Conservation (phyloP, 1,140 invertebrate genomes). For the Lepidostoma basale region DNA sequence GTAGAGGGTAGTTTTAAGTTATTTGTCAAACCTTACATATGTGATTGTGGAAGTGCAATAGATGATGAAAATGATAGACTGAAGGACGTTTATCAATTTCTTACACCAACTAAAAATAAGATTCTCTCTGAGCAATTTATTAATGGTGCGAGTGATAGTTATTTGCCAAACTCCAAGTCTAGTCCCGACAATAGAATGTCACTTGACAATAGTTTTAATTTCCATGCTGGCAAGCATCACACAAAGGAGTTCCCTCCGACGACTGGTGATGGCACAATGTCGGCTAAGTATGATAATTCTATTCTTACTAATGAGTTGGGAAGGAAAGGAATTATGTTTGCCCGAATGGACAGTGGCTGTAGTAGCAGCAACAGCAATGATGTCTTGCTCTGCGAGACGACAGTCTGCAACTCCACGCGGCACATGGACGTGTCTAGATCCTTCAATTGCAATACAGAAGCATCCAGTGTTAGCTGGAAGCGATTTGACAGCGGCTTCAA, state of each 20-base stretch:
- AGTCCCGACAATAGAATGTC: slow-evolving; percentile 56
- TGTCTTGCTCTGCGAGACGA: slow-evolving; percentile 32
- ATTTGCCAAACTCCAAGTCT: slow-evolving; percentile 4
- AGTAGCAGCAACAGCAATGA: slow-evolving; percentile 47
- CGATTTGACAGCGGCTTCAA: slow-evolving; percentile 59
- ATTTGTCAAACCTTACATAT: slow-evolving; percentile 10
- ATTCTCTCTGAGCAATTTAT: not conserved
- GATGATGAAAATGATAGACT: slow-evolving; percentile 28
- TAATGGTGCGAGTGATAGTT: not conserved
- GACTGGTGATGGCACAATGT: no score
- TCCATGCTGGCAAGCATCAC: slow-evolving; percentile 26
- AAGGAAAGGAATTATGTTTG: slow-evolving; percentile 46
- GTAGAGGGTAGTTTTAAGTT: not conserved
- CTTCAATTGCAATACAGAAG: slow-evolving; percentile 34
- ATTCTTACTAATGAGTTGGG: no score
- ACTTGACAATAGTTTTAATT: slow-evolving; percentile 56
- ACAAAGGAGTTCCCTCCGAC: slow-evolving; percentile 5
- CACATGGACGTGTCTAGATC: slow-evolving; percentile 51
- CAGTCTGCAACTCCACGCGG: slow-evolving; percentile 53
- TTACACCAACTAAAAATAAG: slow-evolving; percentile 40
- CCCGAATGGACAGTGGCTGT: slow-evolving; percentile 58
- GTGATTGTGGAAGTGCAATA: slow-evolving; percentile 33
- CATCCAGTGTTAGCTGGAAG: slow-evolving; percentile 57
- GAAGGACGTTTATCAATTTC: slow-evolving; percentile 29
- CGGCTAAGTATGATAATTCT: no score